phyloP scores from a whole-genome alignment of 2,888 invertebrate genomes.

The Terebella lapidaria region DNA sequence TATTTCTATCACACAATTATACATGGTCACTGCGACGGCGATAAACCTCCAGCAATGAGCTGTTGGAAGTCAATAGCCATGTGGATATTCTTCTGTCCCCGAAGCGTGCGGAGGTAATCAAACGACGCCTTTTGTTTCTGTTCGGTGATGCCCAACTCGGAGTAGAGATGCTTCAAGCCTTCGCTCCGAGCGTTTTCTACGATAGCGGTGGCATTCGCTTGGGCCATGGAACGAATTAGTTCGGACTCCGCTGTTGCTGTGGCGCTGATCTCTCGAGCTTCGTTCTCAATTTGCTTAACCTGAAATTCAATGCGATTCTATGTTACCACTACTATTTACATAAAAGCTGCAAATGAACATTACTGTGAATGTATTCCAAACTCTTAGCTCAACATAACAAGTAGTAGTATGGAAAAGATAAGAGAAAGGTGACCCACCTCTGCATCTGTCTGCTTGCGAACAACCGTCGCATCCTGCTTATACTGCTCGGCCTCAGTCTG shows the following conservation, averaged over 20 bases:
- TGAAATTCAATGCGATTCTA: slow-evolving; percentile 10
- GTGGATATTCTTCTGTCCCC: slow-evolving; percentile 32
- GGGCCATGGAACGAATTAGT: slow-evolving; percentile 25
- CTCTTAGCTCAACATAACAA: too few relatives aligned
- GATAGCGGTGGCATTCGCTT: slow-evolving; percentile 34
- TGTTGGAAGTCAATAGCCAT: slow-evolving; percentile 42
- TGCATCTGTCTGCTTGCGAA: slow-evolving; percentile 35
- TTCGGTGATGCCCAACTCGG: slow-evolving; percentile 27
- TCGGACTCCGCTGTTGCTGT: slow-evolving; percentile 29
- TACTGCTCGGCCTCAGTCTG: slow-evolving; percentile 32
- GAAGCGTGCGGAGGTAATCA: slow-evolving; percentile 39
- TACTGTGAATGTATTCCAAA: too few relatives aligned
- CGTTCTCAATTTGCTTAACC: slow-evolving; percentile 33
- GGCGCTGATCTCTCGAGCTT: slow-evolving; percentile 32
- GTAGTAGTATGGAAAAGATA: too few relatives aligned
- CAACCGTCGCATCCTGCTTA: slow-evolving; percentile 33
- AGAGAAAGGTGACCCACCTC: too few relatives aligned
- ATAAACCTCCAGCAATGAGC: slow-evolving; percentile 9
- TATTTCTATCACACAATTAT: too few relatives aligned
- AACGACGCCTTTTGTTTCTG: slow-evolving; percentile 36
- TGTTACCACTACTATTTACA: too few relatives aligned
- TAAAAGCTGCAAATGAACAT: too few relatives aligned
- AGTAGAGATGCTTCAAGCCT: slow-evolving; percentile 34
- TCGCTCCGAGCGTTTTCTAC: slow-evolving; percentile 33
- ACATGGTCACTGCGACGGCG: too few relatives aligned